phyloP scores from a whole-genome alignment of 2,797 vertebrate genomes.

The Aplochiton taeniatus region DNA sequence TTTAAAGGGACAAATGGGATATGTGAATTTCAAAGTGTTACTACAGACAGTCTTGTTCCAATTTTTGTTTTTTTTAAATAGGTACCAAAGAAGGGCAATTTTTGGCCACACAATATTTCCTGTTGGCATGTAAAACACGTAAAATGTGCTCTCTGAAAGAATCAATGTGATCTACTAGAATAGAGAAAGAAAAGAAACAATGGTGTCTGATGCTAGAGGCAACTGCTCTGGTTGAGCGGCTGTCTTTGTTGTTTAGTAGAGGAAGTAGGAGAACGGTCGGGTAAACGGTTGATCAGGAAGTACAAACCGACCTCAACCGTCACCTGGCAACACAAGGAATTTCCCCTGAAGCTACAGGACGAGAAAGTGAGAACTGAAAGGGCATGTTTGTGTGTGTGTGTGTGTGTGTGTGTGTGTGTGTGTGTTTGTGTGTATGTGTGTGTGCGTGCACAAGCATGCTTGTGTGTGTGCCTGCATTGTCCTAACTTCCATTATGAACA shows the following conservation, averaged over 20 bases:
- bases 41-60: neutral
- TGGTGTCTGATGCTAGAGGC: constrained; percentile 31
- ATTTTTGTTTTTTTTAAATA: no score
- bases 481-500: constrained; percentile 63
- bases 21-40: neutral
- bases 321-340: constrained; percentile 60
- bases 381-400: constrained; percentile 6
- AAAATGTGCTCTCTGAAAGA: constrained; percentile 18
- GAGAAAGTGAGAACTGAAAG: constrained; percentile 75
- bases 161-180: constrained; percentile 37
- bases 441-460: constrained; percentile 11
- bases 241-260: constrained; percentile 40
- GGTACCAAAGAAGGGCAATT: no score
- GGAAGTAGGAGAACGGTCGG: constrained; percentile 64
- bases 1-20: neutral
- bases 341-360: constrained; percentile 45
- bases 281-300: constrained; percentile 74
- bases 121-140: constrained; percentile 1
- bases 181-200: constrained; percentile 18
- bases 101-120: neutral
- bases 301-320: constrained; percentile 68
- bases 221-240: constrained; percentile 36
- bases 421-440: constrained; percentile 28
- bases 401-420: constrained; percentile 29
- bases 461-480: constrained; percentile 9